Percentiles rank a stretch among this genome's conserved stretches.
Conservation (phyloP, 2,888 invertebrate genomes). For the Copidosoma aretas region DNA sequence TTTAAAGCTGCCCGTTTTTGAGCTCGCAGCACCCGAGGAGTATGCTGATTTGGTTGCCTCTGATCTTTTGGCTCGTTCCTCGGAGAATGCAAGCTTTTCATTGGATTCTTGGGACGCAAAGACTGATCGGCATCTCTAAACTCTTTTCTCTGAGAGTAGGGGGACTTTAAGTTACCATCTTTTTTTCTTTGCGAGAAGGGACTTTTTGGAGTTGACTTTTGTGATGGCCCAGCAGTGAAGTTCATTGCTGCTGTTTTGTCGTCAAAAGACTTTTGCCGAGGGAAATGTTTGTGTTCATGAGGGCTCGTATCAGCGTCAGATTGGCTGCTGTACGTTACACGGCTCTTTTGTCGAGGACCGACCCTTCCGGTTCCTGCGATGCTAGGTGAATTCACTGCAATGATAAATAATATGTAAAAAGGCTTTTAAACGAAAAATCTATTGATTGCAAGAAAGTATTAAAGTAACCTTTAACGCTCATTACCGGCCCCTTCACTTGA, state of each 20-base stretch:
- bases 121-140: constrained; percentile 23
- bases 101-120: constrained; percentile 20
- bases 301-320: constrained; percentile 49
- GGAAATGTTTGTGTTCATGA: constrained; percentile 44
- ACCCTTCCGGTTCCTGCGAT: constrained; percentile 62
- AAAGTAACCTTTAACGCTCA: constrained; percentile 58
- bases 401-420: neutral
- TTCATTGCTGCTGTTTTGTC: constrained; percentile 45
- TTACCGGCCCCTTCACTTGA: constrained; percentile 50
- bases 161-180: constrained; percentile 37
- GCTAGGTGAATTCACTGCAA: constrained; percentile 59
- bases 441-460: neutral
- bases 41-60: constrained; percentile 33
- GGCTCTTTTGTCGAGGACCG: constrained; percentile 59
- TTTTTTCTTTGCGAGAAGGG: constrained; percentile 41
- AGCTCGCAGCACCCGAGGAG: constrained; percentile 43
- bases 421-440: neutral
- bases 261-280: constrained; percentile 52
- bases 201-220: constrained; percentile 48
- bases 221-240: constrained; percentile 40
- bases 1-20: constrained; percentile 40
- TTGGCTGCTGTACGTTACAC: constrained; percentile 56
- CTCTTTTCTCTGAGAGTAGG: constrained; percentile 33
- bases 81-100: constrained; percentile 8
- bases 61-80: constrained; percentile 34